A percentile compares a stretch with the other conserved stretches of the same genome.
Evolutionary conservation across 2,888 invertebrate species (phyloP).

Genomic region (Chamaedrilus cognettii): DNA sequence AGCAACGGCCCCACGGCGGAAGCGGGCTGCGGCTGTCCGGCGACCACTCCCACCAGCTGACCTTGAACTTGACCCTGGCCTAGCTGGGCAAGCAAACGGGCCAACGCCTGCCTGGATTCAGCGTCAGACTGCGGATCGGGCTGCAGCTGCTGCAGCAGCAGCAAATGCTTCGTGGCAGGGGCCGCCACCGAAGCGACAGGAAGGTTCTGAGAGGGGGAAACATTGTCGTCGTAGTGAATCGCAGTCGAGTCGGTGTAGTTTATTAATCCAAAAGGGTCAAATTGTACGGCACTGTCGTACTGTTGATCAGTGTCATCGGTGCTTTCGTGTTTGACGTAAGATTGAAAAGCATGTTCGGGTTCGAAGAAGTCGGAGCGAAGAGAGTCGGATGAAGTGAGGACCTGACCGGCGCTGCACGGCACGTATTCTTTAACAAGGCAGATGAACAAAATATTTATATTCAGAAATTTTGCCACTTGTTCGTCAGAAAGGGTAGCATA

Average conservation of each 20-base stretch:
- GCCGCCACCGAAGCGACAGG: too few species aligned
- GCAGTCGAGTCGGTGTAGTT: background rate
- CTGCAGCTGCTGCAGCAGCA: constrained; percentile 19
- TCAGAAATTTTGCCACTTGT: too few species aligned
- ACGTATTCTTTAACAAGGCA: too few species aligned
- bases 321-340: too few species aligned
- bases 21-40: background rate
- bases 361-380: too few species aligned
- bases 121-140: constrained; percentile 8
- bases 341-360: too few species aligned
- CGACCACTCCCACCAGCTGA: background rate
- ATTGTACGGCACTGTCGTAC: too few species aligned
- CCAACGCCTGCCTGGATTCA: constrained; percentile 3
- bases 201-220: background rate
- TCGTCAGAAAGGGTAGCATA: too few species aligned
- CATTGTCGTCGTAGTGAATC: background rate
- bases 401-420: too few species aligned
- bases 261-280: constrained; percentile 4
- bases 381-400: too few species aligned
- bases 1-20: background rate
- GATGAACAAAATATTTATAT: too few species aligned
- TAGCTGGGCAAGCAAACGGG: constrained; percentile 6
- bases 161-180: constrained; percentile 3
- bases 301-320: too few species aligned
- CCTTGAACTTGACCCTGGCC: background rate